Conservation (phyloP, 2,797 vertebrate species). For the Tachyglossus aculeatus region DNA sequence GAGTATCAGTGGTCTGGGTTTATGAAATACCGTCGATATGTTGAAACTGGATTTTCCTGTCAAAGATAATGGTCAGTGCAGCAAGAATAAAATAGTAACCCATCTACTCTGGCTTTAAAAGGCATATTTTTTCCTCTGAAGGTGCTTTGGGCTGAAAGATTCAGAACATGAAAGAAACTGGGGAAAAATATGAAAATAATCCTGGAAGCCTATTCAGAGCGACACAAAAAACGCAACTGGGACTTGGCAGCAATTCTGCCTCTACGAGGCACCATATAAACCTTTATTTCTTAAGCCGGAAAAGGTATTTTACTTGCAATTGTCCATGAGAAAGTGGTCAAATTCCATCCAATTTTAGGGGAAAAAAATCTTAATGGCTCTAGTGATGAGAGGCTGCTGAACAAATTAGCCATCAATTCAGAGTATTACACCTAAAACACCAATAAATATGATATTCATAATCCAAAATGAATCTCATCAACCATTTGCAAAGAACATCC, state of each 20-base stretch:
- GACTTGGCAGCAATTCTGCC: neutral
- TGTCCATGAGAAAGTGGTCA: slow-evolving; percentile 9
- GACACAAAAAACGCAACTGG: neutral
- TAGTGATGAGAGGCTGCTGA: neutral
- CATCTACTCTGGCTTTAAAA: neutral
- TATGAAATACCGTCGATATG: no score
- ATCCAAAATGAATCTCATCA: slow-evolving; percentile 41
- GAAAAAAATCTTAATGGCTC: slow-evolving; percentile 12
- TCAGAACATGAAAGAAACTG: neutral
- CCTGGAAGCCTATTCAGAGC: neutral
- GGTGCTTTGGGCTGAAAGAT: neutral
- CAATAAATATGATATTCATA: slow-evolving; percentile 47
- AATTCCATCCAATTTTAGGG: neutral
- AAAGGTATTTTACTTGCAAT: neutral
- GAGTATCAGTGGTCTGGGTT: no score
- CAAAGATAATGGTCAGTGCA: neutral
- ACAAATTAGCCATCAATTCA: slow-evolving; percentile 30
- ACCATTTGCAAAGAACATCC: slow-evolving; percentile 23
- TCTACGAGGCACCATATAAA: neutral
- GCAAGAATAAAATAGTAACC: neutral
- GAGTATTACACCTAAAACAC: slow-evolving; percentile 38
- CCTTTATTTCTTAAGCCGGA: slow-evolving; percentile 4
- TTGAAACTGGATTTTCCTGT: no score
- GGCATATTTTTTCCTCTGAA: neutral
- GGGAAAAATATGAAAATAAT: neutral